Evolutionary conservation across 1,140 invertebrate genomes (phyloP).

Genomic region (Heliconius hewitsoni): DNA sequence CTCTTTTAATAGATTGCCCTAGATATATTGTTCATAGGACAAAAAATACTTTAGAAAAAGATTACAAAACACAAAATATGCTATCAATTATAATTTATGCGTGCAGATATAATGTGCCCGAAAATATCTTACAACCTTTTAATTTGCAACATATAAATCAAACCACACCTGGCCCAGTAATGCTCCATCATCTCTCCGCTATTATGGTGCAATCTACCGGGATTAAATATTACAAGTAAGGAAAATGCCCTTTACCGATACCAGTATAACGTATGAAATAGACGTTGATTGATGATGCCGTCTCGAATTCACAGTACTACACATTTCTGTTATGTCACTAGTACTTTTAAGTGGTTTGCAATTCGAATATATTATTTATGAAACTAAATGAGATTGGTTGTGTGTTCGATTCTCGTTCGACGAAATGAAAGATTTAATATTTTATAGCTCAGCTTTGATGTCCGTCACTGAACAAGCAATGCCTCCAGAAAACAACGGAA

Average conservation of each 20-base stretch:
- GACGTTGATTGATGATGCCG: constrained; percentile 58
- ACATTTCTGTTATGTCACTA: constrained; percentile 30
- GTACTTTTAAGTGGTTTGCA: not conserved
- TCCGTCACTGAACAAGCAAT: too few species aligned
- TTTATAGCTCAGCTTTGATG: too few species aligned
- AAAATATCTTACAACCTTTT: not conserved
- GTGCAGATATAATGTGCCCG: too few species aligned
- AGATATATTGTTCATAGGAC: too few species aligned
- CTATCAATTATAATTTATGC: too few species aligned
- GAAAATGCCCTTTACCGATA: constrained; percentile 43
- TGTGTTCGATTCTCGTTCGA: too few species aligned
- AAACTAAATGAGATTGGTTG: too few species aligned
- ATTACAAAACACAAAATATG: too few species aligned
- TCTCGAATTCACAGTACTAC: constrained; percentile 43
- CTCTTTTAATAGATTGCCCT: too few species aligned
- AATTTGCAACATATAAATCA: constrained; percentile 36
- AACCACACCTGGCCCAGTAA: constrained; percentile 36
- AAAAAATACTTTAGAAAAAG: too few species aligned
- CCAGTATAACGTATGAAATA: constrained; percentile 46
- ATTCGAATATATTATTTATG: not conserved
- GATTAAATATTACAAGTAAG: constrained; percentile 59
- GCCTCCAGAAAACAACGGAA: too few species aligned
- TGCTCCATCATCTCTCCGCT: constrained; percentile 57
- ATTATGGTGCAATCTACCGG: constrained; percentile 59
- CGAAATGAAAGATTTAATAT: too few species aligned